Conservation (phyloP, 2,888 invertebrate genomes). For the Eugnorisma glareosa region DNA sequence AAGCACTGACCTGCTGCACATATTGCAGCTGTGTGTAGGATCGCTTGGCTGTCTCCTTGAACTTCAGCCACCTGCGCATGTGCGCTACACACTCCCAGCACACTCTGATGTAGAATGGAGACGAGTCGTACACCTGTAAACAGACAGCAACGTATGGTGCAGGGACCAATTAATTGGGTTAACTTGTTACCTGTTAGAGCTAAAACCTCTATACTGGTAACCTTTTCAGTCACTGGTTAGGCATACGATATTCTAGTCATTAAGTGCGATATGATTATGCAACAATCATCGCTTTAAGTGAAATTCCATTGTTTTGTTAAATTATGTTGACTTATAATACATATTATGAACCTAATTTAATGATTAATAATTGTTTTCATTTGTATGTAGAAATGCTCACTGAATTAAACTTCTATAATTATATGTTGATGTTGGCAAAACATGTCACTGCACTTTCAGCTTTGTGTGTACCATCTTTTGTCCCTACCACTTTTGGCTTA, state of each 20-base stretch:
- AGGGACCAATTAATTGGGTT: background rate
- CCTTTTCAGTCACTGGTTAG: background rate
- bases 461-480: background rate
- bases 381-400: background rate
- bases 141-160: background rate
- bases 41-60: constrained; percentile 75
- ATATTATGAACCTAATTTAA: background rate
- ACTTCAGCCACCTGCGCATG: constrained; percentile 72
- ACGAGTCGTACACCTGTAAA: constrained; percentile 25
- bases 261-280: background rate
- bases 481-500: background rate
- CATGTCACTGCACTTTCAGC: background rate
- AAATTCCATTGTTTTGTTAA: background rate
- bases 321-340: background rate
- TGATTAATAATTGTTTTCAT: background rate
- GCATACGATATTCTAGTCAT: background rate
- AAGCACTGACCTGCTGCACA: constrained; percentile 64
- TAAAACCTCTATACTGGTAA: background rate
- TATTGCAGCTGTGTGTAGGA: constrained; percentile 73
- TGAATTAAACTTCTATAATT: background rate
- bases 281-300: background rate
- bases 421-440: background rate
- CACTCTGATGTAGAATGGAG: constrained; percentile 52
- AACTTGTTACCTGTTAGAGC: background rate
- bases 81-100: constrained; percentile 84